Base-by-base conservation (phyloP, 2,113 vertebrate genomes). In the Oryzias melastigma region DNA sequence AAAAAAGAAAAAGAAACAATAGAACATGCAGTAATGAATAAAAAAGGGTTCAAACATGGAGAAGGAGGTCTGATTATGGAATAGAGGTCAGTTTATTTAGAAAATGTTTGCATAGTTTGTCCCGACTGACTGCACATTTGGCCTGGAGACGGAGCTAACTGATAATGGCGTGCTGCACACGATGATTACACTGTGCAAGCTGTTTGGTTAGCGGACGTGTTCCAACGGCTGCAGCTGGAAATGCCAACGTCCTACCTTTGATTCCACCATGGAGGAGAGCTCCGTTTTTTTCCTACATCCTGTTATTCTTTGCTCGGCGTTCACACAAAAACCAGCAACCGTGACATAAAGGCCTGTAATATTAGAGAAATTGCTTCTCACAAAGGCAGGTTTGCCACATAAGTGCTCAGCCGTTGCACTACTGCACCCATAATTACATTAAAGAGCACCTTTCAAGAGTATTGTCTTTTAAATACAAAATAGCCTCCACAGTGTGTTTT, bases 171-270 rank as follows among this genome's bases (percentile, higher is more conserved):
- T 24, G 68, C 49, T 65, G 65, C 75, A 81, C 77, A 77, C 62
- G 72, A 49, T 61, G 74, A 72, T 78, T 71, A 68, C 0, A 45
- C 42, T 35, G 58, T 18, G 57, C 53, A 71, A 65, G 62, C 52
- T 74, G 79, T 77, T 79, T 76, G 71, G 48, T 67, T 65, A 45
- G 17, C 47, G 29, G 65, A 67, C 78, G 0, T 68, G 81, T 78
- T 69, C 62, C 43, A 63, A 69, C 78, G 19, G 51, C 63, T 66
- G 50, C 1, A n/a, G 29, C 27, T 60, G n/a, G 6, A 40, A 25
- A 40, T 1, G 18, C 52, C 54, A 55, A 22, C 50, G 20, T 44
- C 46, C 22, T 51, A 24, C 25, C 47, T 52, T 15, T 46, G 44
- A 48, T 47, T 43, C 25, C 54, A 48, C 49, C 47, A 59, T 1